Evolutionary conservation across 1,140 invertebrate species (phyloP).

Genomic region (Maniola jurtina): DNA sequence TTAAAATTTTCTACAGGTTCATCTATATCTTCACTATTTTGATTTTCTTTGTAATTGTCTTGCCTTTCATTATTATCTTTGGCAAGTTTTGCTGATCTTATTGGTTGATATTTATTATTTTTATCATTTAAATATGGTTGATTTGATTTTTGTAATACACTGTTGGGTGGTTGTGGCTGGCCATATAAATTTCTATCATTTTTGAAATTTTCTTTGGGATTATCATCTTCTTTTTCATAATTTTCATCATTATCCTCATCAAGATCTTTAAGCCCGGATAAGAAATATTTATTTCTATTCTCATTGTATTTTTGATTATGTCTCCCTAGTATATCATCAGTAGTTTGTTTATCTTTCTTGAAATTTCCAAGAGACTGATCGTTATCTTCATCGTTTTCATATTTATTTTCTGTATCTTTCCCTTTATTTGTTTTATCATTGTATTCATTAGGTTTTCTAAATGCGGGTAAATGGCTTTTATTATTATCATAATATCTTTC

Average conservation of each 20-base stretch:
- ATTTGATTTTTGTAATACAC: background rate
- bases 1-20: background rate
- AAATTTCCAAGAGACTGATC: background rate
- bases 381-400: background rate
- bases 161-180: background rate
- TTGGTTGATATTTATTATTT: background rate
- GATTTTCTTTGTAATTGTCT: background rate
- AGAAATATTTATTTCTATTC: background rate
- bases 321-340: background rate
- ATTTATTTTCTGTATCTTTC: background rate
- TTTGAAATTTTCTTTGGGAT: background rate
- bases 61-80: background rate
- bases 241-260: slow-evolving; percentile 22
- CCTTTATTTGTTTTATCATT: background rate
- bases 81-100: background rate
- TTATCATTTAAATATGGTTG: background rate
- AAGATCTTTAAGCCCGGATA: background rate
- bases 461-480: background rate
- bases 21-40: background rate
- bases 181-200: background rate
- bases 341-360: background rate
- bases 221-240: background rate
- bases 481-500: slow-evolving; percentile 6
- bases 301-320: background rate
- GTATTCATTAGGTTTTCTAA: background rate